These are phyloP conservation scores for Paradisaea rubra DNA, from an alignment of 2,113 vertebrate genomes.

Conservation along the genomic window DNA sequence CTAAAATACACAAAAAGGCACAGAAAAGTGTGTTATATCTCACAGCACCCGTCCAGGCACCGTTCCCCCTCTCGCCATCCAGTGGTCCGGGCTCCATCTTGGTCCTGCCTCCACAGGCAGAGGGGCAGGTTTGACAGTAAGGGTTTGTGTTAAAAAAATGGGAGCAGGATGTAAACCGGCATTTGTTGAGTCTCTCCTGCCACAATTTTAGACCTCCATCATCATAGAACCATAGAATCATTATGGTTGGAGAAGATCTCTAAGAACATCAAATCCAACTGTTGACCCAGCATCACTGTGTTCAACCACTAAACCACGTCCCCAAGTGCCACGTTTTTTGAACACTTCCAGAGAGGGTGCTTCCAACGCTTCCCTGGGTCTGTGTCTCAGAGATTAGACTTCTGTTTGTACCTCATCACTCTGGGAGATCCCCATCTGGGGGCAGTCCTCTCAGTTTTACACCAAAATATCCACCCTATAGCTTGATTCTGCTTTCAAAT, in stretches of 20 bases:
- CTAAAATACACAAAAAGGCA: background rate
- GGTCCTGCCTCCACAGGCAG: background rate
- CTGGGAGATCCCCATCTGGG: background rate
- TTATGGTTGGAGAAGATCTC: background rate
- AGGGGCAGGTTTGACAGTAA: background rate
- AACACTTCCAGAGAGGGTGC: background rate
- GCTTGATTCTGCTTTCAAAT: background rate
- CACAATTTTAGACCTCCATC: background rate
- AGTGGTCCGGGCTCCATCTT: background rate
- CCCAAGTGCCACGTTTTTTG: background rate
- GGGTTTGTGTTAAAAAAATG: fast-evolving
- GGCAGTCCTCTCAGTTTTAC: background rate
- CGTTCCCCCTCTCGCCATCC: fast-evolving
- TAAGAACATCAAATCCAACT: background rate
- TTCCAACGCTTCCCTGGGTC: background rate
- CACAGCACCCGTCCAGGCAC: fast-evolving
- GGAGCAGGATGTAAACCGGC: background rate
- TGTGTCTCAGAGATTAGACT: background rate
- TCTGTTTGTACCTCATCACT: background rate
- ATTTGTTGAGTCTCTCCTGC: background rate
- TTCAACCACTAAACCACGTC: background rate
- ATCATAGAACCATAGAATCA: background rate
- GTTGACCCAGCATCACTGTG: background rate
- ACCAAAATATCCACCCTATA: background rate
- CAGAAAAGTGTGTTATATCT: fast-evolving